These are phyloP conservation scores for Pasiphila rectangulata DNA, from an alignment of 2,888 invertebrate species.

Conservation along the genomic window DNA sequence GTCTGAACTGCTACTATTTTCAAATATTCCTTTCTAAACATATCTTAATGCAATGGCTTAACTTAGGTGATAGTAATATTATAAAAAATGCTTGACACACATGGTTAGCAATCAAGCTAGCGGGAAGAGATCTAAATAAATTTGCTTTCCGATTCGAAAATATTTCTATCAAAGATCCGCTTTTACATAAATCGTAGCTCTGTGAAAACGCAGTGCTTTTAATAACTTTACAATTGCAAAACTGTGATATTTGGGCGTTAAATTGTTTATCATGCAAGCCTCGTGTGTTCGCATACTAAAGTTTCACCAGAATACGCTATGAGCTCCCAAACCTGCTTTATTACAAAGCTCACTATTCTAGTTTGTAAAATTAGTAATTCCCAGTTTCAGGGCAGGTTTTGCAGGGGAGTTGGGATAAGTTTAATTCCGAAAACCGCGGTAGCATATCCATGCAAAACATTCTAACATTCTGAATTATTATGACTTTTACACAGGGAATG, in stretches of 20 bases:
- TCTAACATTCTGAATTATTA: constrained; percentile 16
- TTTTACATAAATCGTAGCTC: too few species aligned
- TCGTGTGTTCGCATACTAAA: constrained; percentile 11
- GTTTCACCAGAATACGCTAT: constrained; percentile 16
- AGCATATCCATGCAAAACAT: constrained; percentile 14
- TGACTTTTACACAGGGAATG: constrained; percentile 9
- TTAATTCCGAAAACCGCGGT: constrained; percentile 36
- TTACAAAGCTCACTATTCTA: constrained; percentile 23
- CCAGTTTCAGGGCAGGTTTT: constrained; percentile 27
- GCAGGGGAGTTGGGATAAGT: constrained; percentile 28
- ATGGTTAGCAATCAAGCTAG: too few species aligned
- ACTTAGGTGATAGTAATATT: too few species aligned
- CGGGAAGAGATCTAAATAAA: too few species aligned
- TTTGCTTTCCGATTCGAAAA: neutral
- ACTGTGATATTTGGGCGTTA: constrained; percentile 3
- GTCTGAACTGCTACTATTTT: too few species aligned
- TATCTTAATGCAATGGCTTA: too few species aligned
- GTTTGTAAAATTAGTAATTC: constrained; percentile 28
- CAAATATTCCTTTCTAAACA: too few species aligned
- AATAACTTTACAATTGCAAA: neutral
- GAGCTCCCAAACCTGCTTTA: constrained; percentile 22
- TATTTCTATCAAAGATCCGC: too few species aligned
- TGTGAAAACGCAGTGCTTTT: neutral
- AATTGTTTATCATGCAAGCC: constrained; percentile 16
- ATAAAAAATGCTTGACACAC: too few species aligned